Conservation (phyloP, 2,797 vertebrate genomes). For the Bufotes viridis region DNA sequence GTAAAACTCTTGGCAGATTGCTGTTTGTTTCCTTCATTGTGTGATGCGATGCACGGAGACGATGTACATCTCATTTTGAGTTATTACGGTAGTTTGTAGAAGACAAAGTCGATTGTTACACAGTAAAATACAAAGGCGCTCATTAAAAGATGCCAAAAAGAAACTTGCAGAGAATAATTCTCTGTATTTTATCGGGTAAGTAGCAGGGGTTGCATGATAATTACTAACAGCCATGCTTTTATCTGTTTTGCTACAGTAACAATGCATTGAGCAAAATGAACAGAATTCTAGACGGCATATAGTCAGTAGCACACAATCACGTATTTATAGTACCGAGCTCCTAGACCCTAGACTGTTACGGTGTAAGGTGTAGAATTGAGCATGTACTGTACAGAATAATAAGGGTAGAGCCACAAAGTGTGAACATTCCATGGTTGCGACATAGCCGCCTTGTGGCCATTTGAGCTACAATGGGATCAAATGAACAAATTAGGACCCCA, state of each 20-base stretch:
- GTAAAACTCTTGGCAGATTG: constrained; percentile 58
- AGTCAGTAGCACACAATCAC: neutral
- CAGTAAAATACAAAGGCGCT: constrained; percentile 29
- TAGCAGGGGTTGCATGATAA: neutral
- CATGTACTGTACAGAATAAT: no score
- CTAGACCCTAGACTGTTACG: no score
- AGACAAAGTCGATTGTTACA: constrained; percentile 27
- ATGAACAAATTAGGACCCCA: no score
- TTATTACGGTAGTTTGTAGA: constrained; percentile 54
- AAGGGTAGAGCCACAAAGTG: no score
- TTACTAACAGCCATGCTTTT: neutral
- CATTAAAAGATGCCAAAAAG: constrained; percentile 34
- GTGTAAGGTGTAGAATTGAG: no score
- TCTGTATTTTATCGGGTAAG: constrained; percentile 9
- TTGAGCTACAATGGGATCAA: no score
- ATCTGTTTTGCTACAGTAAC: neutral
- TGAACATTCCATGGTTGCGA: no score
- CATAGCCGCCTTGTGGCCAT: no score
- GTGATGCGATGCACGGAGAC: constrained; percentile 32
- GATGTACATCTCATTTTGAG: constrained; percentile 43
- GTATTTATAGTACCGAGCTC: no score
- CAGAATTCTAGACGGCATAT: neutral
- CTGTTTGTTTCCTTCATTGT: constrained; percentile 60
- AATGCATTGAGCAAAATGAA: neutral
- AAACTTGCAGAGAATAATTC: constrained; percentile 26